Evolutionary conservation across 2,797 vertebrate genomes (phyloP), one percentile per base, ranked within the genome.

Genomic region (Rhinoraja longicauda): DNA sequence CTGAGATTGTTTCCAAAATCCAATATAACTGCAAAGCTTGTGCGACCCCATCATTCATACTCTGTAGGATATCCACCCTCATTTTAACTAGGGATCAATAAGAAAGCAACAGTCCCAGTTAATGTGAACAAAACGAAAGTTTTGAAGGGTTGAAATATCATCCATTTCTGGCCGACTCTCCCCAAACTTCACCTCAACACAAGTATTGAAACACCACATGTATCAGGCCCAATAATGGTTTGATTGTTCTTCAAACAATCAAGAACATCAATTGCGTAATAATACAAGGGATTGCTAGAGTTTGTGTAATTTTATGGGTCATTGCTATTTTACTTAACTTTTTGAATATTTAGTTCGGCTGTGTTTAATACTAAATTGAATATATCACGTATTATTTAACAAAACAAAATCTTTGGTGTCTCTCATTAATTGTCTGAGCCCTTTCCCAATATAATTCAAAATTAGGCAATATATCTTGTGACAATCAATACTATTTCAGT

Each of bases 381-480:
- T 72, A 29, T 32, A 91, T 72, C 36, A 13, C 10, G 53, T 73
- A 26, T 73, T 45, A 32, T 88, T 67, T 67, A 88, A 88, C n/a
- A 26, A 91, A 91, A 72, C 24, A 92, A 53, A 92, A 57, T 45
- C 5, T 24, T 67, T 57, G 8, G 12, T 92, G 90, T 6, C 70
- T 12, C 24, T 53, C 70, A 92, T 92, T 92, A 75, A 92, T 10
- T 92, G 39, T n/a, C 5, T 21, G 70, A 92, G 15, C 39, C n/a
- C 70, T 53, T 75, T 92, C 92, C 36, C 70, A 72, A 57, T 73
- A 72, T 36, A 75, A 75, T 75, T 92, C 39, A 75, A 75, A 75
- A 53, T 29, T 92, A 92, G 72, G 70, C 39, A 92, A 70, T 92
- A 92, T 73, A 57, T 92, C 90, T 45, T 91, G 45, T 19, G 67